Conservation (phyloP, 2,888 invertebrate species). For the Endotricha flammealis region DNA sequence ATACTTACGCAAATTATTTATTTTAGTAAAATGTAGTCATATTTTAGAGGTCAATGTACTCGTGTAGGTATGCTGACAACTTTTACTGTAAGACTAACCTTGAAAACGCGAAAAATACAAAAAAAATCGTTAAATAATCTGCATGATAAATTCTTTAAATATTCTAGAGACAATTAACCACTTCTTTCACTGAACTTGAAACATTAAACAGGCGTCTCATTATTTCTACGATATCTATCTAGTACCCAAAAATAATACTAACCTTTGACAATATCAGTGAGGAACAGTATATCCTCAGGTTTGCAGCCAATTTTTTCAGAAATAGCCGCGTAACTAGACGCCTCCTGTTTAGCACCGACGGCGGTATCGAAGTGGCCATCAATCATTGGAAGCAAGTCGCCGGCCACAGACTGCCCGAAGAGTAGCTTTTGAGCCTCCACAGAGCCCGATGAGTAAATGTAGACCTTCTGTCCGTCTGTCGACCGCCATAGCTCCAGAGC, state of each 20-base stretch:
- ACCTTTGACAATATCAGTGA: constrained; percentile 93
- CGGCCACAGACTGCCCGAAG: constrained; percentile 85
- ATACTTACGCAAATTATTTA: no score
- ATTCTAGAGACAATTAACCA: no score
- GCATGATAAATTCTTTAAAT: no score
- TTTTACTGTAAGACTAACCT: no score
- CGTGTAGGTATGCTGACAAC: no score
- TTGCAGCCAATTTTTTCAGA: constrained; percentile 80
- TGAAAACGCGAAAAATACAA: no score
- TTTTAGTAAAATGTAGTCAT: no score
- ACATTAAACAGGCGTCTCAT: no score
- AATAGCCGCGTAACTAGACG: constrained; percentile 88
- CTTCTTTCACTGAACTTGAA: no score
- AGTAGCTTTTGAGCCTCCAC: constrained; percentile 93
- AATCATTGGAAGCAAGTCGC: constrained; percentile 85
- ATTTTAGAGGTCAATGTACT: no score
- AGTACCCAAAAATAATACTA: constrained; percentile 18
- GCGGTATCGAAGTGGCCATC: constrained; percentile 92
- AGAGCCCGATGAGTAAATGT: constrained; percentile 95
- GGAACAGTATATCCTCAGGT: constrained; percentile 86
- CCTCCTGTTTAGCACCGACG: constrained; percentile 88
- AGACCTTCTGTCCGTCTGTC: constrained; percentile 82
- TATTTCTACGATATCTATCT: no score
- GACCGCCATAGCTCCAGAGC: constrained; percentile 86
- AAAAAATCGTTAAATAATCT: no score